phyloP scores from a whole-genome alignment of 2,797 vertebrate species.

The Lindbergichthys nudifrons region DNA sequence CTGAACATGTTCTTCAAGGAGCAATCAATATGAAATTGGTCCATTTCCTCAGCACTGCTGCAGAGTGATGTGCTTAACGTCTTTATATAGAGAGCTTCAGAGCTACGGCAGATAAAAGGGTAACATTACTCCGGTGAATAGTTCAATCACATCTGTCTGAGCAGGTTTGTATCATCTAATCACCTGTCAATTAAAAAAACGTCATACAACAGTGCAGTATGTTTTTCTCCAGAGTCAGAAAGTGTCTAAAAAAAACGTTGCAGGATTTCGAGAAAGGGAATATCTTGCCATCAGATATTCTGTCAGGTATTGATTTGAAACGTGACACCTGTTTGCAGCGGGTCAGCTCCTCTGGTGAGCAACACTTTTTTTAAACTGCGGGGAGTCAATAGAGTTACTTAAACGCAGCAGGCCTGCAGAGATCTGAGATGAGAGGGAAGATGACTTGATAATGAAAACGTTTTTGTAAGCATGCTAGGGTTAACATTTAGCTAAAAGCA shows the following conservation, averaged over 20 bases:
- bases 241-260: too few species aligned
- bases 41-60: not conserved
- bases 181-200: not conserved
- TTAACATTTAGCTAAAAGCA: not conserved
- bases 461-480: not conserved
- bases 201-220: not conserved
- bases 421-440: slow-evolving; percentile 1
- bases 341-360: slow-evolving; percentile 10
- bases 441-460: not conserved
- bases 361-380: slow-evolving; percentile 2
- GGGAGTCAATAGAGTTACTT: not conserved
- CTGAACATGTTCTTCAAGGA: slow-evolving; percentile 6
- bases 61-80: slow-evolving; percentile 18
- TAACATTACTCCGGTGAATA: not conserved
- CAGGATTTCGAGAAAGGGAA: not conserved
- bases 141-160: slow-evolving; percentile 21
- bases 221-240: not conserved
- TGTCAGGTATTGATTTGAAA: slow-evolving; percentile 3
- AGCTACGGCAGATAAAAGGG: slow-evolving; percentile 6
- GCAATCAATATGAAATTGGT: slow-evolving; percentile 32
- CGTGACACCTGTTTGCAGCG: not conserved
- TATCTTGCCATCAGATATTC: not conserved
- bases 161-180: slow-evolving; percentile 13
- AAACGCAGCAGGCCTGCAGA: not conserved
- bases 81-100: slow-evolving; percentile 20